Conservation (phyloP, 2,797 vertebrate genomes). For the Spea hammondii region DNA sequence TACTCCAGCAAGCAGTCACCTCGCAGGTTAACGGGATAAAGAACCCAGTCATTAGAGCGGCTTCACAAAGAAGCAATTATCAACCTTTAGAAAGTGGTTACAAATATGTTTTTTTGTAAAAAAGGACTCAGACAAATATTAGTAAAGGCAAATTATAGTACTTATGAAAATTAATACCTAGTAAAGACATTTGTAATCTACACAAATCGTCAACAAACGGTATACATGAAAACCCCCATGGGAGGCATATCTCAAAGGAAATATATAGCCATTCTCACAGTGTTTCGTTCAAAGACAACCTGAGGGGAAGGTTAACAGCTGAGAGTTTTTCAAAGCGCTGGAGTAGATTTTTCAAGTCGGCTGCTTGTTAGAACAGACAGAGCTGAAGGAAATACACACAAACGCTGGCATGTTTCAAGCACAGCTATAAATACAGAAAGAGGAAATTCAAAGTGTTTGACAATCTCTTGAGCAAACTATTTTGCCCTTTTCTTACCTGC, state of each 20-base stretch:
- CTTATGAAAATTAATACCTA: conserved; percentile 82
- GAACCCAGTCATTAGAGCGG: conserved; percentile 73
- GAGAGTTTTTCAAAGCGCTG: conserved; percentile 71
- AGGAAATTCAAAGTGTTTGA: conserved; percentile 26
- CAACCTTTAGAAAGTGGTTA: conserved; percentile 76
- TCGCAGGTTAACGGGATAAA: conserved; percentile 78
- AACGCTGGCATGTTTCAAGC: not conserved
- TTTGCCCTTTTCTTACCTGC: conserved; percentile 7
- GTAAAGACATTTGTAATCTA: conserved; percentile 80
- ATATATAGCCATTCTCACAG: conserved; percentile 82
- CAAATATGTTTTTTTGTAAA: conserved; percentile 82
- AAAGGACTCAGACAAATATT: conserved; percentile 81
- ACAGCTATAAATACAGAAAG: conserved; percentile 22
- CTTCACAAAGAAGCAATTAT: conserved; percentile 78
- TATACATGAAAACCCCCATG: conserved; percentile 79
- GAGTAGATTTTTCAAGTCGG: conserved; percentile 76
- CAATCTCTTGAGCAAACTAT: conserved; percentile 8
- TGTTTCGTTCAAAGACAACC: conserved; percentile 71
- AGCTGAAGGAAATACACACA: not conserved
- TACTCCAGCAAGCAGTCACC: conserved; percentile 66
- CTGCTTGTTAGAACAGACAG: conserved; percentile 68
- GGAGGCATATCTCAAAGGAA: conserved; percentile 78
- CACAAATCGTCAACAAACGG: conserved; percentile 82
- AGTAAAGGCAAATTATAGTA: conserved; percentile 82
- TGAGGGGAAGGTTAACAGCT: conserved; percentile 80